Evolutionary conservation across 2,797 vertebrate genomes (phyloP).

Genomic region (Garrulus glandarius): DNA sequence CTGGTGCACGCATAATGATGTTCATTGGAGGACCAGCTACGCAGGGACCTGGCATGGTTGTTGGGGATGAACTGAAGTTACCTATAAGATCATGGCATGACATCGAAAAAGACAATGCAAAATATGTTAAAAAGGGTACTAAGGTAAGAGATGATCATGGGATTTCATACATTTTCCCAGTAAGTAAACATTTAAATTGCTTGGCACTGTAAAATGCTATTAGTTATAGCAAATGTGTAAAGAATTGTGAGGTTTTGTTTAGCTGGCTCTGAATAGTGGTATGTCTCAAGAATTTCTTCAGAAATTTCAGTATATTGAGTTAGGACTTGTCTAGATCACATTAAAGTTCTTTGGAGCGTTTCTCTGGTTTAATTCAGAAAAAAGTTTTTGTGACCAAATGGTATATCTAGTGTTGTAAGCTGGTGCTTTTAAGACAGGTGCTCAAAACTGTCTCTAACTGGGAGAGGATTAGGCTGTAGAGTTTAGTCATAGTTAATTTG

Average conservation of each 20-base stretch:
- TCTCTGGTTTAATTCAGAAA: not conserved
- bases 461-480: not conserved
- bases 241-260: not conserved
- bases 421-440: not conserved
- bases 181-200: not conserved
- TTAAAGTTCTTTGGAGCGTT: not conserved
- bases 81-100: conserved; percentile 98
- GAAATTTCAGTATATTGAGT: not conserved
- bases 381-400: not conserved
- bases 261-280: not conserved
- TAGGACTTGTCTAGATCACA: not conserved
- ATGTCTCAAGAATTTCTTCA: not conserved
- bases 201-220: not conserved
- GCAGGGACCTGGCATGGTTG: conserved; percentile 96
- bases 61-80: conserved; percentile 92
- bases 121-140: conserved; percentile 94
- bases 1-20: conserved; percentile 93
- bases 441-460: not conserved
- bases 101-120: conserved; percentile 96
- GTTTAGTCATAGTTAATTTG: not conserved
- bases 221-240: not conserved
- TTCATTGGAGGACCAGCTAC: conserved; percentile 94
- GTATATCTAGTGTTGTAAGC: not conserved
- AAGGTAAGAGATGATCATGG: conserved; percentile 77
- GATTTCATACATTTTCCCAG: not conserved